phyloP scores from a whole-genome alignment of 2,113 vertebrate species.

The Catharus fuscescens region DNA sequence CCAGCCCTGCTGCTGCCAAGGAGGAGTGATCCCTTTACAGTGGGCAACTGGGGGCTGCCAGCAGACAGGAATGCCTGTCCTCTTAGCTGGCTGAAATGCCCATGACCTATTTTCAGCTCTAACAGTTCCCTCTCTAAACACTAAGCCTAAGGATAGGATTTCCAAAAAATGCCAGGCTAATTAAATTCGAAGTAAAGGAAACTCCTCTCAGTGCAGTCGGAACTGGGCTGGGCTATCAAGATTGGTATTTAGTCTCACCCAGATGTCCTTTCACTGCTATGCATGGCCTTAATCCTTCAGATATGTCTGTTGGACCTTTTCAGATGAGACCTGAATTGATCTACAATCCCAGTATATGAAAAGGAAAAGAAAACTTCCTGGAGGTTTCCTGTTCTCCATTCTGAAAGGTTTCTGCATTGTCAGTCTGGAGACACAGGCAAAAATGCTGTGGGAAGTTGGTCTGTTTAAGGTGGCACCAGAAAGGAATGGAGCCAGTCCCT shows the following conservation, averaged over 20 bases:
- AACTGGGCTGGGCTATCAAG: neutral
- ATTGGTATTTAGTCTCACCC: neutral
- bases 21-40: neutral
- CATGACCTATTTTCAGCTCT: neutral
- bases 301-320: neutral
- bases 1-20: neutral
- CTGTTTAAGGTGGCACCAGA: neutral
- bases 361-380: neutral
- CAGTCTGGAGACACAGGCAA: neutral
- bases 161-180: neutral
- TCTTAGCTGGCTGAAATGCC: neutral
- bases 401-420: conserved; percentile 2
- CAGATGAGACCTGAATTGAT: neutral
- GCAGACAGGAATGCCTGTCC: neutral
- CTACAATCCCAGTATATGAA: neutral
- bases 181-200: neutral
- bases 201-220: neutral
- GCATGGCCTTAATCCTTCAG: neutral
- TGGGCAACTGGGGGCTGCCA: neutral
- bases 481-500: neutral
- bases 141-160: neutral
- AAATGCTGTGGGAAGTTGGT: neutral
- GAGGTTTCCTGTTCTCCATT: neutral
- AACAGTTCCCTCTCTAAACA: neutral
- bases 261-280: neutral